Base-by-base conservation (phyloP, 2,797 vertebrate genomes). In the Gadopsis bispinosus region DNA sequence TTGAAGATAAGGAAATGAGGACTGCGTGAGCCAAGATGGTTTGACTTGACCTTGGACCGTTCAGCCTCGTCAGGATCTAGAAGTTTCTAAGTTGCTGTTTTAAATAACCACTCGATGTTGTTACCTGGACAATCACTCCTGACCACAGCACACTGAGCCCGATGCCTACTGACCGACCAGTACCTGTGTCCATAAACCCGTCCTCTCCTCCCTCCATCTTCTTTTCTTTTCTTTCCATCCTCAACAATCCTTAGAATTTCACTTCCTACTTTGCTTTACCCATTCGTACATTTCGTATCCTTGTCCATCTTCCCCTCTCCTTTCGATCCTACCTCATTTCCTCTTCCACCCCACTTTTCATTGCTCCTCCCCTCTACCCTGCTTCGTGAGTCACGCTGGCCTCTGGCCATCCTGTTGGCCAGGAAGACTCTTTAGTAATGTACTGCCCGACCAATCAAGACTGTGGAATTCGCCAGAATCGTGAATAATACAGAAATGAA, bases 71-170 rank as follows among this genome's bases (percentile, higher is more conserved):
- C 77, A 75, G 79, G 81, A 83, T 81, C 69, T 55, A 68, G 66
- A 79, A 39, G 79, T 83, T 88, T 86, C 74, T 26, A 58, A 68
- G 61, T 83, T 85, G 80, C 80, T 77, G 75, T 78, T 88, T 85
- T 58, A 79, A 83, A 77, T 16, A 83, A 86, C 83, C 87, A 87
- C 88, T 93, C 89, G 55, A 83, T 59, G 69, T 69, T 91, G 61
- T 84, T 86, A 81, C 90, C 93, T 95, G 95, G 94, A 95, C 94
- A 95, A 95, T 95, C 94, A 94, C 81, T 91, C 83, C 75, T 68
- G 80, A 93, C 92, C 93, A 92, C 94, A 95, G 95, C 94, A 95
- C 95, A 95, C 88, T 84, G 93, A 95, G 93, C 94, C 94, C 80
- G 67, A 93, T 89, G 89, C 91, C 92, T 93, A 89, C 83, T 68